Percentiles rank a stretch among this genome's conserved stretches.
Conservation (phyloP, 2,888 invertebrate genomes). For the Synanthedon formicaeformis region DNA sequence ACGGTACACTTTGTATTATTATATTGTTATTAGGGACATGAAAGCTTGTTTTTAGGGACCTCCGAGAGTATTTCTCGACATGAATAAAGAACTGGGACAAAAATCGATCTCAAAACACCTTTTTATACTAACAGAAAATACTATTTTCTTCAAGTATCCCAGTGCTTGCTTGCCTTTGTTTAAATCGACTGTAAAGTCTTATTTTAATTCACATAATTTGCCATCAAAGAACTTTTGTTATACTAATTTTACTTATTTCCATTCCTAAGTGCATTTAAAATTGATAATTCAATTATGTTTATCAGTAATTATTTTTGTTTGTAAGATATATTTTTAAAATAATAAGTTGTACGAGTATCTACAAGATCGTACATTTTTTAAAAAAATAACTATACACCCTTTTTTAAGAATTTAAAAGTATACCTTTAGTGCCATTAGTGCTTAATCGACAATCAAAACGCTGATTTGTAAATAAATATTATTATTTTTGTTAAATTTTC, state of each 20-base stretch:
- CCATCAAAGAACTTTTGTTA: conserved; percentile 6
- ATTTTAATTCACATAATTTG: neutral
- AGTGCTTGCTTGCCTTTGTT: too few species aligned
- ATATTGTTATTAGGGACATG: too few species aligned
- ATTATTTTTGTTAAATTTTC: conserved; percentile 4
- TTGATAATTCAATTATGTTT: conserved; percentile 9
- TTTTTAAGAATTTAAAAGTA: conserved; percentile 11
- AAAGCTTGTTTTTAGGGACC: too few species aligned
- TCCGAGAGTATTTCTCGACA: too few species aligned
- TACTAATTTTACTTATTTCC: conserved; percentile 22
- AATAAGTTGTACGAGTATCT: conserved; percentile 2
- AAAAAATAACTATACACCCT: conserved; percentile 9
- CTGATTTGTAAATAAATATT: conserved; percentile 19
- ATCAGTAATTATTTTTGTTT: conserved; percentile 8
- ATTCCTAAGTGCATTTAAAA: conserved; percentile 44
- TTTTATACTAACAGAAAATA: too few species aligned
- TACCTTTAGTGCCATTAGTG: conserved; percentile 42
- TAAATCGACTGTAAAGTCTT: conserved; percentile 3
- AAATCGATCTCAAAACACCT: too few species aligned
- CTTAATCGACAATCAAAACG: conserved; percentile 14
- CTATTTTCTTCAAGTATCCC: too few species aligned
- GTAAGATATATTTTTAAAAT: conserved; percentile 2
- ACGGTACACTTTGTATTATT: too few species aligned
- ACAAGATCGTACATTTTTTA: conserved; percentile 5
- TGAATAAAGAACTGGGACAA: too few species aligned